phyloP scores from a whole-genome alignment of 2,888 invertebrate species.

The Lasius fuliginosus region DNA sequence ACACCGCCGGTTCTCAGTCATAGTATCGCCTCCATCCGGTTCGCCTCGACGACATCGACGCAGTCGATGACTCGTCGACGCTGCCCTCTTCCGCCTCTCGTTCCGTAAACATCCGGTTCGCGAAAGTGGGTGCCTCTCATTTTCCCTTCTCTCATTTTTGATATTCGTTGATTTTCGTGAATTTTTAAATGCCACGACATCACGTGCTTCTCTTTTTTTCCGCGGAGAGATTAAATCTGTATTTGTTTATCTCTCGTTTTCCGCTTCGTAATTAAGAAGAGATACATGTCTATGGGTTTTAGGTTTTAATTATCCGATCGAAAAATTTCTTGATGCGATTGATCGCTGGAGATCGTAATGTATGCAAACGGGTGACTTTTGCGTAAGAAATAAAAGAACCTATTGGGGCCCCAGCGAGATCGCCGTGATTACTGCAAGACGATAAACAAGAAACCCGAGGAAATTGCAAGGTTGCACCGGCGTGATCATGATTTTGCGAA shows the following conservation, averaged over 20 bases:
- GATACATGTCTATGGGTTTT: background rate
- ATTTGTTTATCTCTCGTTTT: background rate
- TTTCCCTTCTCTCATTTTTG: background rate
- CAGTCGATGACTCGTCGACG: constrained; percentile 39
- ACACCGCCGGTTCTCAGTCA: constrained; percentile 78
- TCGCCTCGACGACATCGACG: constrained; percentile 72
- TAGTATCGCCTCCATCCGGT: constrained; percentile 78
- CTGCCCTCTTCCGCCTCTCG: constrained; percentile 28
- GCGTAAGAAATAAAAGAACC: constrained; percentile 36
- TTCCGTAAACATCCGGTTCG: constrained; percentile 21
- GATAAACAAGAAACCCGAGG: constrained; percentile 32
- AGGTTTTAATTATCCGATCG: background rate
- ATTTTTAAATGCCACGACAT: constrained; percentile 8
- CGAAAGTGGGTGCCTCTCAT: constrained; percentile 26
- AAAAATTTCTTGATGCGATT: constrained; percentile 20
- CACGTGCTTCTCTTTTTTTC: background rate
- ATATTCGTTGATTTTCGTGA: background rate
- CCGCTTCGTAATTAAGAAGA: background rate
- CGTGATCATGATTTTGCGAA: constrained; percentile 63
- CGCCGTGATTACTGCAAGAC: constrained; percentile 17
- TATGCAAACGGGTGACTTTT: constrained; percentile 28
- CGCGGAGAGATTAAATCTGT: background rate
- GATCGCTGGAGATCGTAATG: constrained; percentile 12
- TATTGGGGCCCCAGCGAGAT: constrained; percentile 11
- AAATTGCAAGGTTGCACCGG: constrained; percentile 33